Percentiles rank a stretch among this genome's conserved stretches.
Conservation (phyloP, 2,113 vertebrate species). For the Rafetus swinhoei region DNA sequence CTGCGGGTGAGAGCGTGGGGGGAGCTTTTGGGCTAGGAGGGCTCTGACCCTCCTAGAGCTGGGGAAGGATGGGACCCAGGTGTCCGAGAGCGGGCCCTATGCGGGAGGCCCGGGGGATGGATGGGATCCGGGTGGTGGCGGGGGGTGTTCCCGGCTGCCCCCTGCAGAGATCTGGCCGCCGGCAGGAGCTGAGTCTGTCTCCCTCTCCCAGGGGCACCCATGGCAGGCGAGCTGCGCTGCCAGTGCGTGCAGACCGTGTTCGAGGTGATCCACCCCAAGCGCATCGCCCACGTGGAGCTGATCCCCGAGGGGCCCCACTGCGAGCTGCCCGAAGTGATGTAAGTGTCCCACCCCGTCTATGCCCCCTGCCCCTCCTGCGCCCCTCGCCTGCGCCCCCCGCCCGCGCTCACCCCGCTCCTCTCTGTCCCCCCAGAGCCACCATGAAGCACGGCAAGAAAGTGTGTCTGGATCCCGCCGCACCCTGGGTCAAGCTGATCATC, state of each 20-base stretch:
- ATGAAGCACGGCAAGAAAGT: conserved; percentile 72
- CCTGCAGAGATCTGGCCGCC: neutral
- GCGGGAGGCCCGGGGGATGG: too few relatives aligned
- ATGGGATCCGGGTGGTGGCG: too few relatives aligned
- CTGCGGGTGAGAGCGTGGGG: too few relatives aligned
- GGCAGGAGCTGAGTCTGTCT: neutral
- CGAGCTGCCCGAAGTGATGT: conserved; percentile 56
- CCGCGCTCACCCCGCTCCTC: neutral
- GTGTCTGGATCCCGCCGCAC: conserved; percentile 78
- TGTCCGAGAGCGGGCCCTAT: too few relatives aligned
- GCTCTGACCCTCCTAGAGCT: too few relatives aligned
- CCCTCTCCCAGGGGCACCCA: neutral
- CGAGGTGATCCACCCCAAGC: conserved; percentile 5
- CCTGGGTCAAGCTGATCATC: conserved; percentile 81
- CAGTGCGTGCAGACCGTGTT: conserved; percentile 15
- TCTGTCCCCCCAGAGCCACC: conserved; percentile 75
- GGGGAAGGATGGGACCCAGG: too few relatives aligned
- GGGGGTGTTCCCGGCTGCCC: neutral
- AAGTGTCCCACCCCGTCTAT: neutral
- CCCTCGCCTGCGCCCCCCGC: neutral
- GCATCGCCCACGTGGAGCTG: conserved; percentile 28
- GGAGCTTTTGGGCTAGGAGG: too few relatives aligned
- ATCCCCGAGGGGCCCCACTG: conserved; percentile 54
- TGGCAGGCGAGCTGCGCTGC: conserved; percentile 40
- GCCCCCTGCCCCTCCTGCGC: neutral